Evolutionary conservation across 2,797 vertebrate genomes (phyloP).

Genomic region (Philypnodon macrostomus): DNA sequence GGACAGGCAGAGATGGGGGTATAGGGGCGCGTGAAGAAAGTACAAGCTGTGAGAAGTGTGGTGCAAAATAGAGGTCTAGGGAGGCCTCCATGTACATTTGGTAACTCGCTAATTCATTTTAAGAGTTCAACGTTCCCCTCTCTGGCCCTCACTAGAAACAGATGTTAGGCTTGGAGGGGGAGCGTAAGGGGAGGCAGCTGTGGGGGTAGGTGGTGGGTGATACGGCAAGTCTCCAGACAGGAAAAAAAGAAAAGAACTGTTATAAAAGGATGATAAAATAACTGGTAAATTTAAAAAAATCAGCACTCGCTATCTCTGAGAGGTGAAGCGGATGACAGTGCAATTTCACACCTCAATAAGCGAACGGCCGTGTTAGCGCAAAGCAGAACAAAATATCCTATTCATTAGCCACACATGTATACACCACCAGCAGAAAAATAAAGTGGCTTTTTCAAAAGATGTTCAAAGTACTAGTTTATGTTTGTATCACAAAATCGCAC

Average conservation of each 20-base stretch:
- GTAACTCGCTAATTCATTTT: constrained; percentile 76
- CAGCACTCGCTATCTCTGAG: constrained; percentile 21
- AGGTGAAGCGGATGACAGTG: constrained; percentile 64
- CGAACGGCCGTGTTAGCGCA: constrained; percentile 34
- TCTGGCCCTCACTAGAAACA: constrained; percentile 64
- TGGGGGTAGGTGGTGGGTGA: constrained; percentile 23
- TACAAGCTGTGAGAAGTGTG: constrained; percentile 33
- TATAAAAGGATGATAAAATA: constrained; percentile 17
- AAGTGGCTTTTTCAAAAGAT: constrained; percentile 28
- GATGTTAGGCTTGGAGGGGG: constrained; percentile 52
- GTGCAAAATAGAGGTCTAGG: constrained; percentile 25
- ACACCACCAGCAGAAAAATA: constrained; percentile 17
- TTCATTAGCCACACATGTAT: constrained; percentile 20
- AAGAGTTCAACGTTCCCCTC: constrained; percentile 61
- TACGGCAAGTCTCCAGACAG: constrained; percentile 19
- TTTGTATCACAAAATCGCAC: too few species aligned
- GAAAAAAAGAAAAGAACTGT: constrained; percentile 8
- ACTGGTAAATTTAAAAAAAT: constrained; percentile 28
- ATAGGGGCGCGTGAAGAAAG: constrained; percentile 18
- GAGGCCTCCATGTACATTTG: constrained; percentile 57
- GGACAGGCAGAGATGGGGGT: constrained; percentile 33
- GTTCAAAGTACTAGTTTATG: not conserved
- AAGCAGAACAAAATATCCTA: constrained; percentile 47
- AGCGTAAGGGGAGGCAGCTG: not conserved
- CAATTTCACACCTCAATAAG: constrained; percentile 66